Evolutionary conservation across 2,888 invertebrate genomes (phyloP), one percentile per base, ranked within the genome.

Genomic region (Xestia sexstrigata): DNA sequence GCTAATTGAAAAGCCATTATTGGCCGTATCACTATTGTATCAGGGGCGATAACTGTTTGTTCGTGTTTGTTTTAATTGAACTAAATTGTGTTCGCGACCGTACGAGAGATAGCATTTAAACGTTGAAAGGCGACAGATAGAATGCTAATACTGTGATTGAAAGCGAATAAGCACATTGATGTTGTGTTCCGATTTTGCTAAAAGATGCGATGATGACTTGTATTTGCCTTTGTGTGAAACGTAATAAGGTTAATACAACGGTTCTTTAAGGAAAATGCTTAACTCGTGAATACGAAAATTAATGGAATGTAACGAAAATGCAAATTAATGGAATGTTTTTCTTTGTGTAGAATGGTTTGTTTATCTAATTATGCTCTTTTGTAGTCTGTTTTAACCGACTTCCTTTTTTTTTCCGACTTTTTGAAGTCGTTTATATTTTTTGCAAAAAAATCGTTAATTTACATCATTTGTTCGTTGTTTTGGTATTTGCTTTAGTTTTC

Each of bases 191-290:
- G 89, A 90, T 90, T 89, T 88, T 88, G 82, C 77, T 81, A 49
- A 74, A 86, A 82, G 85, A 89, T 88, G 86, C 83, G 83, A 76
- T 80, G 82, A 87, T 90, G 90, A 91, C 89, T 91, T 78, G 77
- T 82, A 74, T 82, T 78, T 82, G 74, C 74, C 8, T 35, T 74
- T 70, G 60, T 81, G 20, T 76, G 30, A 70, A 81, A 72, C 63
- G 42, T 78, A 68, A 47, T 81, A 81, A 71, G 42, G 60, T 20
- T 76, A 26, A n/a, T 47, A 52, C 30, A n/a, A 70, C 42, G 62
- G 13, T 15, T 39, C 7, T 52, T 2, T 30, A 45, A 52, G 79
- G 58, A 58, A 60, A 35, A 23, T 42, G n/a, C 20, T 58, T 23
- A 39, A 17, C 20, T 58, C 15, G 11, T 7, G 7, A 39, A 2